Evolutionary conservation across 1,140 invertebrate species (phyloP).

Genomic region (Cydia strobilella): DNA sequence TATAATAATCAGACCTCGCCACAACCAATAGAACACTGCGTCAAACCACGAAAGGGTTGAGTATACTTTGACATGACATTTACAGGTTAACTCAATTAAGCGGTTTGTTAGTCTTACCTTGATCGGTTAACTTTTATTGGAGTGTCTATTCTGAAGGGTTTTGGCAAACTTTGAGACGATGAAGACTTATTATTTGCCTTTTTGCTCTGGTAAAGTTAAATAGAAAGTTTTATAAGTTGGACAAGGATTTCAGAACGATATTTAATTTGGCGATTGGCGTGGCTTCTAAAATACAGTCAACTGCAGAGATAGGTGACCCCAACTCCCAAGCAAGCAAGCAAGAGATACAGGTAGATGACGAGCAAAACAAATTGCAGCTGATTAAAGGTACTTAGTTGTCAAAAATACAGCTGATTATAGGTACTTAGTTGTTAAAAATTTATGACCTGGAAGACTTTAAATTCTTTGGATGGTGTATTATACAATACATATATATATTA

Average conservation of each 20-base stretch:
- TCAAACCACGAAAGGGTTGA: slow-evolving; percentile 14
- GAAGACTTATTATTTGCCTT: slow-evolving; percentile 11
- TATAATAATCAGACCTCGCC: slow-evolving; percentile 16
- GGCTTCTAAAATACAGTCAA: too few species aligned
- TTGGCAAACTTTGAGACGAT: not conserved
- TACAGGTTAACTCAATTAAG: slow-evolving; percentile 30
- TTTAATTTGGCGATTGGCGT: not conserved
- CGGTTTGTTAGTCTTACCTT: slow-evolving; percentile 3
- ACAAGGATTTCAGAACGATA: not conserved
- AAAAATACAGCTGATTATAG: too few species aligned
- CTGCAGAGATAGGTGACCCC: too few species aligned
- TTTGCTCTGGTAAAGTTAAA: slow-evolving; percentile 3
- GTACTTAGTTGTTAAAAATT: too few species aligned
- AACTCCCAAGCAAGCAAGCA: too few species aligned
- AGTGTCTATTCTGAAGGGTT: slow-evolving; percentile 8
- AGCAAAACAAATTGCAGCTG: too few species aligned
- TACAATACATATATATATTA: too few species aligned
- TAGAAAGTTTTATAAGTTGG: not conserved
- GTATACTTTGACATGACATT: slow-evolving; percentile 21
- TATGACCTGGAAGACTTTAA: too few species aligned
- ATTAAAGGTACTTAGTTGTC: too few species aligned
- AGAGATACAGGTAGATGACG: too few species aligned
- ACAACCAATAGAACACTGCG: not conserved
- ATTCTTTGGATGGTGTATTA: too few species aligned
- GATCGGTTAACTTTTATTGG: slow-evolving; percentile 3